Conservation (phyloP, 1,140 invertebrate species). For the Trissolcus basalis region DNA sequence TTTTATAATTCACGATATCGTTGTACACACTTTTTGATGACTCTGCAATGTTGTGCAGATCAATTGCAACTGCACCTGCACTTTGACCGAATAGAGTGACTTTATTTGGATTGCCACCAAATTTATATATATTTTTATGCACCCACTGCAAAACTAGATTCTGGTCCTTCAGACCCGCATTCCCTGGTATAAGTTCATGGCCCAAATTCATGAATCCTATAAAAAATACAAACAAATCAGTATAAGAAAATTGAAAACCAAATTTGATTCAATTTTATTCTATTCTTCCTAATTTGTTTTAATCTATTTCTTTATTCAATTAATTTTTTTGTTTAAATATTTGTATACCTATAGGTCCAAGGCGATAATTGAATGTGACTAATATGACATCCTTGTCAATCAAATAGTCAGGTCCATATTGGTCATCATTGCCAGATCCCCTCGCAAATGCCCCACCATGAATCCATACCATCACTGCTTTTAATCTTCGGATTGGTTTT, state of each 20-base stretch:
- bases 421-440: conserved; percentile 72
- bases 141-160: conserved; percentile 79
- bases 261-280: too few relatives aligned
- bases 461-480: conserved; percentile 58
- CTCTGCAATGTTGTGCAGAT: conserved; percentile 21
- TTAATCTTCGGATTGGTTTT: conserved; percentile 46
- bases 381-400: conserved; percentile 78
- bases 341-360: conserved; percentile 70
- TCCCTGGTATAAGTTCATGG: conserved; percentile 64
- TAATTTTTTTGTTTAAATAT: too few relatives aligned
- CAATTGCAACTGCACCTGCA: conserved; percentile 68
- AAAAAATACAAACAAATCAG: background rate
- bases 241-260: too few relatives aligned
- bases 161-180: conserved; percentile 77
- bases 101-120: conserved; percentile 79
- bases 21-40: too few relatives aligned
- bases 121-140: conserved; percentile 78
- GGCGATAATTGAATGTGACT: conserved; percentile 82
- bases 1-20: too few relatives aligned
- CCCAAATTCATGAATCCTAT: conserved; percentile 43
- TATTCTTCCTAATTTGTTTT: too few relatives aligned
- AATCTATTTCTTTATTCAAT: too few relatives aligned
- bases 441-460: conserved; percentile 69
- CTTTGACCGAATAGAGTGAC: conserved; percentile 81
- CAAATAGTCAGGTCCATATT: conserved; percentile 72